Conservation (phyloP, 2,797 vertebrate species). For the Lepidocolaptes lacrymiger region DNA sequence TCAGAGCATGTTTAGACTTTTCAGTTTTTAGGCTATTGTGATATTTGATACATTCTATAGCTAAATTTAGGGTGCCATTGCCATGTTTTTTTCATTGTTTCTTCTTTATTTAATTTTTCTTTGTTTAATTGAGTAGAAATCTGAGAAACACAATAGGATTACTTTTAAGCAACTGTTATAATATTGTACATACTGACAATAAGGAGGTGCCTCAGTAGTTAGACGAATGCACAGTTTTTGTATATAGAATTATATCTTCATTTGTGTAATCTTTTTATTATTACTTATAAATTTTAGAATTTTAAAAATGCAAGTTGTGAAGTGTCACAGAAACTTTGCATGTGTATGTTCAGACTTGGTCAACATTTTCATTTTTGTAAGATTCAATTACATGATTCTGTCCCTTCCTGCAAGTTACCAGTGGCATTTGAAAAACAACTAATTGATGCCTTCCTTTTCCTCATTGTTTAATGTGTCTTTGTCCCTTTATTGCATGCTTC, state of each 20-base stretch:
- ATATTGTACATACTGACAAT: neutral
- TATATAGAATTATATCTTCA: neutral
- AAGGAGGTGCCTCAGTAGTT: neutral
- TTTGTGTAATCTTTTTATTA: neutral
- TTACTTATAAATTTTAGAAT: neutral
- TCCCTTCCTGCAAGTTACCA: neutral
- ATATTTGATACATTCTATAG: neutral
- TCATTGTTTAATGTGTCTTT: neutral
- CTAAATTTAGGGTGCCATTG: neutral
- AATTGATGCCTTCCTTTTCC: neutral
- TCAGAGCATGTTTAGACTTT: neutral
- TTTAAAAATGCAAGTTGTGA: neutral
- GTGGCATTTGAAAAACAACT: neutral
- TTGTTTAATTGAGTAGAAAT: neutral
- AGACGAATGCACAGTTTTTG: neutral
- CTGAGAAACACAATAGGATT: neutral
- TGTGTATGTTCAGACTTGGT: neutral
- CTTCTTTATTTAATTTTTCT: neutral
- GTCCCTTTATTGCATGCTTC: neutral
- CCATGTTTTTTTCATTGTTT: neutral
- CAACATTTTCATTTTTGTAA: neutral
- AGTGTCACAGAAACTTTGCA: neutral
- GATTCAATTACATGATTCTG: neutral
- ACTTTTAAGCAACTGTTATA: neutral
- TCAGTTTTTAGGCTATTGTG: neutral